Percentiles rank a stretch among this genome's conserved stretches.
These are phyloP conservation scores for Brachionus calyciflorus DNA, from an alignment of 1,140 invertebrate species.

Conservation along the genomic window DNA sequence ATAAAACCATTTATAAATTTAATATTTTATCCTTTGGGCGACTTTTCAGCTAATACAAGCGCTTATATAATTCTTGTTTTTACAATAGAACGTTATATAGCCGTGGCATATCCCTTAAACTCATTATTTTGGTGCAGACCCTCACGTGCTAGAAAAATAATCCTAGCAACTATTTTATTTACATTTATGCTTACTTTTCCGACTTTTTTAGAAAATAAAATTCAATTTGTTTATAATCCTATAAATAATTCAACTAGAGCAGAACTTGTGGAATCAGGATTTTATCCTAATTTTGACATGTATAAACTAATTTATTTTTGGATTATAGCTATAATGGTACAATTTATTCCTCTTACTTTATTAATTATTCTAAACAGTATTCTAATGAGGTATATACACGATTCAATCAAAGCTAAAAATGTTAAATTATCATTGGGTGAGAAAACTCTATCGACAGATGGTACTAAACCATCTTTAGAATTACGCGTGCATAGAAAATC, in stretches of 20 bases:
- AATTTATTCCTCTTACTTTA: constrained; percentile 28
- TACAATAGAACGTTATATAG: constrained; percentile 33
- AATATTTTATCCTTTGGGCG: constrained; percentile 19
- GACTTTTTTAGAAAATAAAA: constrained; percentile 37
- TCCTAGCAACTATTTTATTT: not conserved
- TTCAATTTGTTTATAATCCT: not conserved
- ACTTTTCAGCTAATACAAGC: constrained; percentile 43
- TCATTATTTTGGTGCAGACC: constrained; percentile 7
- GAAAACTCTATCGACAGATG: too few species aligned
- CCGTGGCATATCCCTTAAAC: constrained; percentile 25
- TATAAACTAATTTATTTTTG: constrained; percentile 38
- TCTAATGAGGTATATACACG: constrained; percentile 43
- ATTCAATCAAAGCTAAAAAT: not conserved
- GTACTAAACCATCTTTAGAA: not conserved
- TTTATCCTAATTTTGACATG: constrained; percentile 35
- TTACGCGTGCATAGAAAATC: not conserved
- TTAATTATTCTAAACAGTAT: constrained; percentile 16
- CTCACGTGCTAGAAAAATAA: constrained; percentile 13
- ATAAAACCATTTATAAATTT: constrained; percentile 20
- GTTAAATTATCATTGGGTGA: too few species aligned
- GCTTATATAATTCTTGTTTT: constrained; percentile 26
- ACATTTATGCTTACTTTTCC: constrained; percentile 40
- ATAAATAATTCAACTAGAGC: not conserved
- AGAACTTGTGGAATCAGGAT: not conserved
- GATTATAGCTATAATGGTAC: constrained; percentile 32